phyloP scores from a whole-genome alignment of 2,797 vertebrate species.

The Pipistrellus kuhlii region DNA sequence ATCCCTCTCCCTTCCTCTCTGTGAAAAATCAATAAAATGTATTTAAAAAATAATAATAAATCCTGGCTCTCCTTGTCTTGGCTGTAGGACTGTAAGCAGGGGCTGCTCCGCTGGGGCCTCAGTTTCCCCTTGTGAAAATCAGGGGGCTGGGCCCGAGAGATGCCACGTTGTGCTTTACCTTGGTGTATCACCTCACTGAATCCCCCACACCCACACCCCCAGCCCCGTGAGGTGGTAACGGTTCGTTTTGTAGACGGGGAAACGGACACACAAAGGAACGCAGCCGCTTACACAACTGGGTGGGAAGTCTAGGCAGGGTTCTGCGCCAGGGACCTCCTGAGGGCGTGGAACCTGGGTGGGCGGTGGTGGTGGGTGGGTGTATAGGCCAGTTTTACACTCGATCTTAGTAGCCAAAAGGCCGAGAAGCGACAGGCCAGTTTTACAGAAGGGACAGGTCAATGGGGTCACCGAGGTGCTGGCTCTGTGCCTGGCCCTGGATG shows the following conservation, averaged over 20 bases:
- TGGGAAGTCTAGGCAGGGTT: background rate
- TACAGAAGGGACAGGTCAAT: background rate
- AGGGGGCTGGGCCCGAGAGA: background rate
- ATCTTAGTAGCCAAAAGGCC: no score
- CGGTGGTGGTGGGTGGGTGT: background rate
- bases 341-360: no score
- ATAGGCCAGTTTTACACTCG: background rate
- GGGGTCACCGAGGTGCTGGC: background rate
- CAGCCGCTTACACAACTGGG: background rate
- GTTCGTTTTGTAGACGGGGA: background rate
- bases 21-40: no score
- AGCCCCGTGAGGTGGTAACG: background rate
- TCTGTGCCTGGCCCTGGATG: background rate
- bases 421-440: background rate
- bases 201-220: fast-evolving
- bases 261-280: background rate
- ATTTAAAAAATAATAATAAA: background rate
- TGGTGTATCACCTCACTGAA: background rate
- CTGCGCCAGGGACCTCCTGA: background rate
- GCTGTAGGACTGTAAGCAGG: background rate
- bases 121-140: background rate
- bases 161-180: background rate
- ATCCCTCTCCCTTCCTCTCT: no score
- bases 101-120: background rate
- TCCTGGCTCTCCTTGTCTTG: no score